A percentile compares a stretch with the other conserved stretches of the same genome.
phyloP scores from a whole-genome alignment of 2,113 vertebrate species.

The Gnathonemus longibarbis region DNA sequence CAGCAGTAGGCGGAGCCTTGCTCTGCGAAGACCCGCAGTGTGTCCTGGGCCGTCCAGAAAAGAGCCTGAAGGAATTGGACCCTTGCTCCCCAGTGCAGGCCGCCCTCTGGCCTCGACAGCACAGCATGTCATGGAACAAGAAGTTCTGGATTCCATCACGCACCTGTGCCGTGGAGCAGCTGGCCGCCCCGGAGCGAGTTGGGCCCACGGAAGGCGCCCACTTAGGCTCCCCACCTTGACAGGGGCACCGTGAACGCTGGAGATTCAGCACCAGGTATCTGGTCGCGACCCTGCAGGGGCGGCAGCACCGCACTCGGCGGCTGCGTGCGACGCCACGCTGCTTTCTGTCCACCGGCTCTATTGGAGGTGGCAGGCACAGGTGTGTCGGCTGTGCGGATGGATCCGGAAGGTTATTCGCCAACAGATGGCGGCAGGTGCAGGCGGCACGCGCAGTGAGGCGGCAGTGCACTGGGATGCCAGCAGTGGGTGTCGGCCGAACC shows the following conservation, averaged over 20 bases:
- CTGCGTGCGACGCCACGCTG: not conserved
- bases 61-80: not conserved
- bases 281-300: not conserved
- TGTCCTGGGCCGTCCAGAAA: not conserved
- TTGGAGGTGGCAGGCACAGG: slow-evolving; percentile 63
- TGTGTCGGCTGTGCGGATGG: slow-evolving; percentile 49
- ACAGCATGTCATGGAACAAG: not conserved
- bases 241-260: not conserved
- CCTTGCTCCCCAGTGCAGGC: not conserved
- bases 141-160: not conserved
- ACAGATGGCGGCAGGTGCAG: slow-evolving; percentile 61
- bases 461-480: not conserved
- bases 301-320: not conserved
- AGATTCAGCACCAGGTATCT: slow-evolving; percentile 25
- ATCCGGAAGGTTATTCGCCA: slow-evolving; percentile 59
- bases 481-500: not conserved
- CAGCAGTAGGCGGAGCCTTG: slow-evolving; percentile 18
- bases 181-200: not conserved
- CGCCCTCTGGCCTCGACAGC: not conserved
- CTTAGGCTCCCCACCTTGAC: not conserved
- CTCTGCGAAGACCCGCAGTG: not conserved
- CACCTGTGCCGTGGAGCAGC: not conserved
- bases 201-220: not conserved
- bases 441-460: slow-evolving; percentile 23
- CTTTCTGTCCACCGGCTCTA: slow-evolving; percentile 46